phyloP scores from a whole-genome alignment of 2,888 invertebrate genomes.

The Malacosoma neustria region DNA sequence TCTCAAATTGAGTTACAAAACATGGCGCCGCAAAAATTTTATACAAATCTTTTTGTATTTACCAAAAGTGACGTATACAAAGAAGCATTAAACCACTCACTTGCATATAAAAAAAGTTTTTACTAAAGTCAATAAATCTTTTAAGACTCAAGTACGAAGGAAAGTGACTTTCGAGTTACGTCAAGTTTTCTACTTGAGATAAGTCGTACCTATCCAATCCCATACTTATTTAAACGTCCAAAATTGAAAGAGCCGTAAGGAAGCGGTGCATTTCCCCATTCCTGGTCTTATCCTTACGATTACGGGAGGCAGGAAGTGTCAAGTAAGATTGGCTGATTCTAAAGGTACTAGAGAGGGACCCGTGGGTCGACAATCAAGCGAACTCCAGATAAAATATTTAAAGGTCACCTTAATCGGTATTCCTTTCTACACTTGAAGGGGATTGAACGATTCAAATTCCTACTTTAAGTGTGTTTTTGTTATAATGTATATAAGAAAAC shows the following conservation, averaged over 20 bases:
- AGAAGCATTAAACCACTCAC: constrained; percentile 14
- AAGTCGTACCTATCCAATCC: constrained; percentile 54
- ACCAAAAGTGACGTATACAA: neutral
- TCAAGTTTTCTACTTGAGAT: constrained; percentile 51
- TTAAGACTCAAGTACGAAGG: constrained; percentile 32
- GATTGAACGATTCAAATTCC: constrained; percentile 52
- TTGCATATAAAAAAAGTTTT: constrained; percentile 8
- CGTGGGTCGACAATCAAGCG: constrained; percentile 64
- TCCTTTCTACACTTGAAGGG: constrained; percentile 38
- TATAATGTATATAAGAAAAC: too few species aligned
- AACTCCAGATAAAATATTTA: constrained; percentile 70
- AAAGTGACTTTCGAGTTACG: constrained; percentile 43
- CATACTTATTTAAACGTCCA: constrained; percentile 43
- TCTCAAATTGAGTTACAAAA: neutral
- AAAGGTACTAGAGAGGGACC: constrained; percentile 49
- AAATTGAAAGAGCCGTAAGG: constrained; percentile 39
- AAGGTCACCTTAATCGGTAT: constrained; percentile 53
- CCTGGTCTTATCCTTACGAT: constrained; percentile 29
- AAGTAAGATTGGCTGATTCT: constrained; percentile 41
- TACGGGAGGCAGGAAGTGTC: constrained; percentile 33
- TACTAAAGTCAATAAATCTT: constrained; percentile 35
- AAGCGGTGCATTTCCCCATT: constrained; percentile 35
- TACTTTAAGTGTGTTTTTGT: constrained; percentile 29
- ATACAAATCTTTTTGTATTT: constrained; percentile 1
- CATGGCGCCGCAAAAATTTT: neutral